phyloP scores from a whole-genome alignment of 2,113 vertebrate genomes.

The Plotosus lineatus region DNA sequence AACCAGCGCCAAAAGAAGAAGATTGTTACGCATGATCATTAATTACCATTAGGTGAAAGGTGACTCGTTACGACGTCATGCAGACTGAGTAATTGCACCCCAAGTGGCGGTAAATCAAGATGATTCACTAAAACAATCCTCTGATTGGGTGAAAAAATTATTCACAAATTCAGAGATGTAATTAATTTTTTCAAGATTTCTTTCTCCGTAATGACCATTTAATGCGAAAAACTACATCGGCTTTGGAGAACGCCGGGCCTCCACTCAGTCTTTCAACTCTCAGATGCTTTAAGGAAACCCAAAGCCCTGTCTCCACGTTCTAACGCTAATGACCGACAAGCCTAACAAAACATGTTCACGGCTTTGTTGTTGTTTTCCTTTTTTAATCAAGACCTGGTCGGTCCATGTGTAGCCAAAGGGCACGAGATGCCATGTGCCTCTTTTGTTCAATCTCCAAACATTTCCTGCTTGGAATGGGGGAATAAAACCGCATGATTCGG shows the following conservation, averaged over 20 bases:
- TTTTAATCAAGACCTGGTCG: conserved; percentile 47
- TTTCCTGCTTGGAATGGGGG: conserved; percentile 50
- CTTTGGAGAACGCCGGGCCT: background rate
- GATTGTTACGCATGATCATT: background rate
- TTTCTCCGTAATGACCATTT: background rate
- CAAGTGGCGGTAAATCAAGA: background rate
- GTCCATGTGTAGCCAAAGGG: conserved; percentile 26
- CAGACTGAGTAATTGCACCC: background rate
- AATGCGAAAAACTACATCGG: background rate
- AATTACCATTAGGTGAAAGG: conserved; percentile 24
- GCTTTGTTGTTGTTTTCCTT: conserved; percentile 50
- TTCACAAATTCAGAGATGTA: background rate
- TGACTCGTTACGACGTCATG: background rate
- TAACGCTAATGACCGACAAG: conserved; percentile 11
- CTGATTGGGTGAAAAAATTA: background rate
- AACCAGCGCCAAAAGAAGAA: background rate
- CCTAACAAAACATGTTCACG: conserved; percentile 42
- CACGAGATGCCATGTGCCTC: conserved; percentile 48
- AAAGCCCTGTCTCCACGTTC: background rate
- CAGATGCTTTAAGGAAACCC: conserved; percentile 9
- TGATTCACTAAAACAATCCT: background rate
- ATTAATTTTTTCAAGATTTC: background rate
- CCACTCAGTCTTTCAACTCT: background rate
- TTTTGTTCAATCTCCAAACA: conserved; percentile 56
- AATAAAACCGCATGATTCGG: conserved; percentile 45